A percentile compares a stretch with the other conserved stretches of the same genome.
Conservation (phyloP, 2,797 vertebrate genomes). For the Pogoniulus pusillus region DNA sequence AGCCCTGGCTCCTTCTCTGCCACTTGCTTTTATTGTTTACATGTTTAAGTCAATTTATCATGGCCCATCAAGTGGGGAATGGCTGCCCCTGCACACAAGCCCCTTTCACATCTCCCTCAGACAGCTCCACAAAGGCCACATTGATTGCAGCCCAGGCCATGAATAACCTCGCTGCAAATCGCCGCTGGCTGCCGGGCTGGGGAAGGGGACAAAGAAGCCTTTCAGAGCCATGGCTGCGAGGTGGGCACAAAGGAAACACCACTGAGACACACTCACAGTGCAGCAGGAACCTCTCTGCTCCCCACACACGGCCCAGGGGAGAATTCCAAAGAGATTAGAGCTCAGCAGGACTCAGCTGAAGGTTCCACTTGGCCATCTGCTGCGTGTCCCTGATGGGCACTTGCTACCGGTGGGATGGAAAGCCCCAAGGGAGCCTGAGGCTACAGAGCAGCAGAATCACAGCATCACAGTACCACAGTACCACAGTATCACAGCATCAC, state of each 20-base stretch:
- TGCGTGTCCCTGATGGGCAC: fast-evolving
- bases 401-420: too few relatives aligned
- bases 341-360: not conserved
- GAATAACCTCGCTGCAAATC: not conserved
- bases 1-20: not conserved
- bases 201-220: constrained; percentile 22
- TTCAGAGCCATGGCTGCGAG: not conserved
- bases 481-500: too few relatives aligned
- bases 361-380: not conserved
- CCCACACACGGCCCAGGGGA: too few relatives aligned
- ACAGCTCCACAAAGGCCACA: constrained; percentile 50
- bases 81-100: constrained; percentile 18
- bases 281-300: not conserved
- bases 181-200: not conserved
- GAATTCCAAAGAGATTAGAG: not conserved
- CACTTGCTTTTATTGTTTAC: constrained; percentile 40
- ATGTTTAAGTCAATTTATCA: constrained; percentile 34
- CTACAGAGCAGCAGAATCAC: not conserved
- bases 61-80: not conserved
- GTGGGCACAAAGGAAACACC: not conserved
- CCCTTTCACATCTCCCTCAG: constrained; percentile 31
- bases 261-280: not conserved
- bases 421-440: fast-evolving
- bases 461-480: too few relatives aligned
- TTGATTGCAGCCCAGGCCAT: not conserved